phyloP scores from a whole-genome alignment of 2,113 vertebrate species.

The Phrynosoma blainvillii region DNA sequence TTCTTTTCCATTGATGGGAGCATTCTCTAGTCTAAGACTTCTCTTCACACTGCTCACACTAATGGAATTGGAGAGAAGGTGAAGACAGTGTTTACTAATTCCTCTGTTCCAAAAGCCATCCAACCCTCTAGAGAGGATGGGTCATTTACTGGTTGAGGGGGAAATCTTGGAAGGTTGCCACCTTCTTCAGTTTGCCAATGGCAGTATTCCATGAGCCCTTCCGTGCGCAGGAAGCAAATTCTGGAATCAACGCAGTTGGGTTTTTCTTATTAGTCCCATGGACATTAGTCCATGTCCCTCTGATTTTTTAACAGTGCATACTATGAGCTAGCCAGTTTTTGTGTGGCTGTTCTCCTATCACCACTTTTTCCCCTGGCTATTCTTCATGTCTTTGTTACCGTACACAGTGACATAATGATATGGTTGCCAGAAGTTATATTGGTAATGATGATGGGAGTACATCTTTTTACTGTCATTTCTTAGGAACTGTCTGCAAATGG shows the following conservation, averaged over 20 bases:
- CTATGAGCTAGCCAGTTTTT: conserved; percentile 5
- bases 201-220: not conserved
- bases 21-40: too few relatives aligned
- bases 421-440: conserved; percentile 1
- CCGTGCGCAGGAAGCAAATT: not conserved
- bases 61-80: too few relatives aligned
- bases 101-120: not conserved
- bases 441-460: not conserved
- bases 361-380: not conserved
- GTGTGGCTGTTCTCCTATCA: not conserved
- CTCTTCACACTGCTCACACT: too few relatives aligned
- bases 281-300: too few relatives aligned
- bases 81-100: not conserved
- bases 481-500: not conserved
- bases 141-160: not conserved
- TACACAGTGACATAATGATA: conserved; percentile 1
- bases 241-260: too few relatives aligned
- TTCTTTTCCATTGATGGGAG: too few relatives aligned
- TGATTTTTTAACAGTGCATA: not conserved
- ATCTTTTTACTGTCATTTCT: conserved; percentile 8
- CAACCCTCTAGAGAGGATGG: not conserved
- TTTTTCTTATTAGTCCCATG: too few relatives aligned
- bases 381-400: fast-evolving
- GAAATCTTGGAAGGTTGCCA: not conserved
- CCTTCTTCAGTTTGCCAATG: not conserved